These are phyloP conservation scores for Nephrotoma appendiculata DNA, from an alignment of 2,888 invertebrate species.

Conservation along the genomic window DNA sequence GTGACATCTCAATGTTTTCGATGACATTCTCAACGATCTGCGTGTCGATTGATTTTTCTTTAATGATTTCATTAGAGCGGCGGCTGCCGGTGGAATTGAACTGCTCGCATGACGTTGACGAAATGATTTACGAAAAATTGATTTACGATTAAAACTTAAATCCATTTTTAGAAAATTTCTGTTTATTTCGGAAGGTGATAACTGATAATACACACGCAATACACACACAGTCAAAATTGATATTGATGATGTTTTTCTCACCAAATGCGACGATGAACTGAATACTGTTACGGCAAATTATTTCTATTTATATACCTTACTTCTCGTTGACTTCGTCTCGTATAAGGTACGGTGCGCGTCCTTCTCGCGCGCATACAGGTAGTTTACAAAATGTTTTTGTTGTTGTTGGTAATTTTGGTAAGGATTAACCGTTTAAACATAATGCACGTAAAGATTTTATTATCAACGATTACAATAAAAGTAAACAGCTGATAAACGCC, in stretches of 20 bases:
- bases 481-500: not conserved
- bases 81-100: not conserved
- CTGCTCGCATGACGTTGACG: not conserved
- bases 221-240: not conserved
- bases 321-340: not conserved
- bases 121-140: conserved; percentile 1
- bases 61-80: not conserved
- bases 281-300: not conserved
- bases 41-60: not conserved
- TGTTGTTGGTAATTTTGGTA: not conserved
- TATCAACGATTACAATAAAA: not conserved
- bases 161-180: not conserved
- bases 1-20: not conserved
- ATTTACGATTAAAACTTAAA: not conserved
- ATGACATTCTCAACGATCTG: not conserved
- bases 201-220: not conserved
- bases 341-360: not conserved
- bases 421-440: not conserved
- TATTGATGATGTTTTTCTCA: not conserved
- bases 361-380: not conserved
- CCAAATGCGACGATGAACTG: not conserved
- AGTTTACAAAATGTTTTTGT: not conserved
- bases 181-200: not conserved
- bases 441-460: not conserved
- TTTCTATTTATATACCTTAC: not conserved